Evolutionary conservation across 2,113 vertebrate species (phyloP).

Genomic region (Barnardius zonarius): DNA sequence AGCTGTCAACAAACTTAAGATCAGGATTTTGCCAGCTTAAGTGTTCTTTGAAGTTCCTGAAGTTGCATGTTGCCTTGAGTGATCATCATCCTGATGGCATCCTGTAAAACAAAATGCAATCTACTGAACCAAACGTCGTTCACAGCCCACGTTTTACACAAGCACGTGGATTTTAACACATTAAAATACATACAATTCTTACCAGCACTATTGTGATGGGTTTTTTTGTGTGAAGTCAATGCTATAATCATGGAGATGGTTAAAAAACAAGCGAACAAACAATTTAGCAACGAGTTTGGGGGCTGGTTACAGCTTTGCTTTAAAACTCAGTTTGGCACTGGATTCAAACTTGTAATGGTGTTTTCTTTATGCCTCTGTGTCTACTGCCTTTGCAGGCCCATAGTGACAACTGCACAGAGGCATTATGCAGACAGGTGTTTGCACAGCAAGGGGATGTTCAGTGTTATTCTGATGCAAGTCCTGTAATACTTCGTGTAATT

Average conservation of each 20-base stretch:
- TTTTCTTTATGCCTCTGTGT: neutral
- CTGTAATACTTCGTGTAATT: neutral
- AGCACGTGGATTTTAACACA: fast-evolving
- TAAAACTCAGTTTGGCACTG: neutral
- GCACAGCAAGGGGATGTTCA: neutral
- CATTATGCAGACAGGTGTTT: neutral
- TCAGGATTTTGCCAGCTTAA: constrained; percentile 81
- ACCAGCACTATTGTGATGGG: neutral
- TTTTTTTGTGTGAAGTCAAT: neutral
- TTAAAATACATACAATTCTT: neutral
- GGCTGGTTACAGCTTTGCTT: neutral
- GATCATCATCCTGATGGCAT: constrained; percentile 92
- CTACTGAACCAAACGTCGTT: neutral
- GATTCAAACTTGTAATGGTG: neutral
- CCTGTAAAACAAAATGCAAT: constrained; percentile 71
- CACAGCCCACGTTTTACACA: neutral
- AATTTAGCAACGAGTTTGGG: neutral
- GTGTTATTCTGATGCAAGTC: fast-evolving
- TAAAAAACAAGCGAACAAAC: neutral
- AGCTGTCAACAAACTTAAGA: neutral
- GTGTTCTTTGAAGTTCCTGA: constrained; percentile 82
- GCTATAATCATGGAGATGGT: neutral
- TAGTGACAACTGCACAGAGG: fast-evolving
- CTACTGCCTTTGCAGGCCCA: neutral
- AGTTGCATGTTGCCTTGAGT: constrained; percentile 89